These are phyloP conservation scores for Potamarius usumacintae DNA, from an alignment of 2,113 vertebrate species.

Conservation along the genomic window DNA sequence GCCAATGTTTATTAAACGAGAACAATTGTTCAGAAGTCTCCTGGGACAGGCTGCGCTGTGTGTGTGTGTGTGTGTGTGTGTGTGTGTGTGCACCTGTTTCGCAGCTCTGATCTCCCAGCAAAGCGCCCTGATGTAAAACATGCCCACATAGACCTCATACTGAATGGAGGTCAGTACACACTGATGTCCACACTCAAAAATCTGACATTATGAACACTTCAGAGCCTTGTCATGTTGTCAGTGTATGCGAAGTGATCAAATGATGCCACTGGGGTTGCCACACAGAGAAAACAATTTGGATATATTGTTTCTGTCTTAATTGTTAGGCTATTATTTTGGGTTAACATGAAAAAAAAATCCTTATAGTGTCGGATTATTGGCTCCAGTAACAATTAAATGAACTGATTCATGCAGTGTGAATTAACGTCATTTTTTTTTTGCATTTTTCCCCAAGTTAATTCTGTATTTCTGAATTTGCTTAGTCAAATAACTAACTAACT, in stretches of 20 bases:
- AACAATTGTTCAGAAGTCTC: conserved; percentile 78
- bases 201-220: conserved; percentile 40
- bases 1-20: conserved; percentile 85
- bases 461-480: neutral
- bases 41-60: conserved; percentile 63
- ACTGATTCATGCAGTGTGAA: neutral
- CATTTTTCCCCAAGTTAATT: neutral
- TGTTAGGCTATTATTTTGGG: neutral
- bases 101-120: conserved; percentile 46
- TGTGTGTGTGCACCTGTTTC: conserved; percentile 65
- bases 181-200: conserved; percentile 35
- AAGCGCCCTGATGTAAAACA: conserved; percentile 39
- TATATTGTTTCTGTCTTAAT: neutral
- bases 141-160: conserved; percentile 47
- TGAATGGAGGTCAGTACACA: conserved; percentile 28
- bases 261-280: neutral
- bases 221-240: conserved; percentile 1
- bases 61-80: neutral
- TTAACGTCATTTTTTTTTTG: neutral
- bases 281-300: neutral
- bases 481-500: neutral
- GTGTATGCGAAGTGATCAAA: neutral
- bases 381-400: neutral
- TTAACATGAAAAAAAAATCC: neutral
- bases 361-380: neutral